Conservation (phyloP, 1,140 invertebrate genomes). For the Drepana arcuata region DNA sequence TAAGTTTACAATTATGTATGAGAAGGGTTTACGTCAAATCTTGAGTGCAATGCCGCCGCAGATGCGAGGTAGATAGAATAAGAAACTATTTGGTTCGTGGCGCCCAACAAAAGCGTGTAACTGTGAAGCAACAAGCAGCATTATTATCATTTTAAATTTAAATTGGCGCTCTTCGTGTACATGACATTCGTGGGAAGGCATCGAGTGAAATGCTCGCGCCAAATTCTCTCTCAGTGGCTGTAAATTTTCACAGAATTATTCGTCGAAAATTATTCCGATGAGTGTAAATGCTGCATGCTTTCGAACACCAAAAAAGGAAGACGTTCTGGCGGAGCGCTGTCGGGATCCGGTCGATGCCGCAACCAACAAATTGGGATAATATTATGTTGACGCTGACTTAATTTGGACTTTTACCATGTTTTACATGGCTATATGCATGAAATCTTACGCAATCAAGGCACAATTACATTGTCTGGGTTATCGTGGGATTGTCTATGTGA, state of each 20-base stretch:
- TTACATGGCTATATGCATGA: too few species aligned
- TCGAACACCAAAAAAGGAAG: conserved; percentile 21
- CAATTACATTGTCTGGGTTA: too few species aligned
- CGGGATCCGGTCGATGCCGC: too few species aligned
- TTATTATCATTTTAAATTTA: conserved; percentile 6
- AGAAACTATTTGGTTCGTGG: too few species aligned
- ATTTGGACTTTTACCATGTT: too few species aligned
- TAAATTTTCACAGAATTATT: conserved; percentile 20
- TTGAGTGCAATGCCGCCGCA: conserved; percentile 10
- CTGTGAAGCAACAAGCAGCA: too few species aligned
- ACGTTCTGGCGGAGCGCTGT: conserved; percentile 18
- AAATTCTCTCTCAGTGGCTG: conserved; percentile 12
- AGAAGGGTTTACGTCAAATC: conserved; percentile 12
- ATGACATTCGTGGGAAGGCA: conserved; percentile 16
- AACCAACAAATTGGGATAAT: too few species aligned
- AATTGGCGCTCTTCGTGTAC: conserved; percentile 6
- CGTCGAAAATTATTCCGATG: conserved; percentile 12
- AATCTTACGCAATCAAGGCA: too few species aligned
- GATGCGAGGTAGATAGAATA: conserved; percentile 14
- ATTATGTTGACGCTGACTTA: too few species aligned
- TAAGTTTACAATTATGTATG: conserved; percentile 13
- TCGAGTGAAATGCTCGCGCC: conserved; percentile 10
- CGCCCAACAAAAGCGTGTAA: too few species aligned
- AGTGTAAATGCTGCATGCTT: conserved; percentile 13
- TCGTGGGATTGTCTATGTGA: too few species aligned